A percentile compares a stretch with the other conserved stretches of the same genome.
Evolutionary conservation across 2,113 vertebrate genomes (phyloP).

Genomic region (Pterocles burchelli): DNA sequence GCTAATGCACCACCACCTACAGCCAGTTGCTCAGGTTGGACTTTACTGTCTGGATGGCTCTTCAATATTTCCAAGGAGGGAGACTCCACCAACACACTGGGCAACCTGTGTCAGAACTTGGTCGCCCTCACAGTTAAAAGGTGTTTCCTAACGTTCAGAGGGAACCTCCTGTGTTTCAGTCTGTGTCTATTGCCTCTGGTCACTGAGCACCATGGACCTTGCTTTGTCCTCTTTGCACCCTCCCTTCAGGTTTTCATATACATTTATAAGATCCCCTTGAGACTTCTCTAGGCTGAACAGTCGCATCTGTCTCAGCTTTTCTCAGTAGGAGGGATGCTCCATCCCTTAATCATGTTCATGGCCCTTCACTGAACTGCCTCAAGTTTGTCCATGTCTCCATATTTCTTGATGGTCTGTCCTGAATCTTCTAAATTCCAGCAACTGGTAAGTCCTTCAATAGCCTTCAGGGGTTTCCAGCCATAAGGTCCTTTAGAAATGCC

Average conservation of each 20-base stretch:
- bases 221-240: accelerated
- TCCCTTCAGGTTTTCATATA: not conserved
- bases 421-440: not conserved
- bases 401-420: not conserved
- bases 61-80: not conserved
- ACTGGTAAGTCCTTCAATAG: not conserved
- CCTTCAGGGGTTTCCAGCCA: not conserved
- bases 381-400: not conserved
- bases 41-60: not conserved
- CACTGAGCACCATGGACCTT: not conserved
- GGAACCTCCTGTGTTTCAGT: not conserved
- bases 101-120: not conserved
- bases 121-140: too few species aligned
- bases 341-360: not conserved
- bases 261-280: too few species aligned
- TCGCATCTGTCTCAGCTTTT: not conserved
- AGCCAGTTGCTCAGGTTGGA: not conserved
- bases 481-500: not conserved
- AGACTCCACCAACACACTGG: not conserved
- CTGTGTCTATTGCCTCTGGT: not conserved
- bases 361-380: not conserved
- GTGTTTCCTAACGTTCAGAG: too few species aligned
- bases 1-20: not conserved
- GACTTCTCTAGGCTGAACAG: not conserved
- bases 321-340: not conserved